Evolutionary conservation across 2,888 invertebrate genomes (phyloP), one percentile per base, ranked within the genome.

Genomic region (Conus canariensis): DNA sequence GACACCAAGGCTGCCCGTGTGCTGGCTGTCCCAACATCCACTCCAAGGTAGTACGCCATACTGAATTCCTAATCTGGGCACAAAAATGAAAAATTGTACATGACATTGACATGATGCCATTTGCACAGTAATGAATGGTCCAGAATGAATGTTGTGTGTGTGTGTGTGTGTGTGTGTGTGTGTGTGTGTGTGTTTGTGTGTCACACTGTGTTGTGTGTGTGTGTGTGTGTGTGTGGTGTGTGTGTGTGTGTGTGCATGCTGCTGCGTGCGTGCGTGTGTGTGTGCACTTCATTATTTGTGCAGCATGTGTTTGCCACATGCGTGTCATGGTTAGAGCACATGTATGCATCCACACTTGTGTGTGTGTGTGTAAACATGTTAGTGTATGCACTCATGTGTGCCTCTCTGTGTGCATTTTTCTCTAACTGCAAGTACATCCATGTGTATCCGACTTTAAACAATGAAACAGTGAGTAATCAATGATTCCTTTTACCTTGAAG

Each of bases 11-110:
- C 99, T 12, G 98, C 98, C 92, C 99, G 97, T 0, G 97, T 98
- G 96, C 99, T 99, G 22, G 98, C 98, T 3, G 98, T 98, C 9
- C 99, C 99, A 77, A 99, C 99, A 97, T 99, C 99, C 19, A 99
- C 98, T n/a, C 96, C 96, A 90, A 96, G 93, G 89, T 94, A 96
- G 91, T 94, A 93, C 7, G 70, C 45, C 87, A 90, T 87, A 4
- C 22, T 83, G 22, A 83, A n/a, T 87, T 59, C 60, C 56, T 25
- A 16, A 64, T 14, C 12, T 64, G 10, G 3, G 60, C 10, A 22
- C 64, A 85, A 4, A 45, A 58, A 59, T n/a, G 59, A 8, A 74
- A 22, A n/a, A 74, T 10, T 22, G 22, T 74, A 25, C 16, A 74
- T 70, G n/a, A 6, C 16, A 85, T 22, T 22, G 30, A 67, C 67